A percentile compares a stretch with the other conserved stretches of the same genome.
phyloP scores from a whole-genome alignment of 2,113 vertebrate species.

The Cyprinus carpio region DNA sequence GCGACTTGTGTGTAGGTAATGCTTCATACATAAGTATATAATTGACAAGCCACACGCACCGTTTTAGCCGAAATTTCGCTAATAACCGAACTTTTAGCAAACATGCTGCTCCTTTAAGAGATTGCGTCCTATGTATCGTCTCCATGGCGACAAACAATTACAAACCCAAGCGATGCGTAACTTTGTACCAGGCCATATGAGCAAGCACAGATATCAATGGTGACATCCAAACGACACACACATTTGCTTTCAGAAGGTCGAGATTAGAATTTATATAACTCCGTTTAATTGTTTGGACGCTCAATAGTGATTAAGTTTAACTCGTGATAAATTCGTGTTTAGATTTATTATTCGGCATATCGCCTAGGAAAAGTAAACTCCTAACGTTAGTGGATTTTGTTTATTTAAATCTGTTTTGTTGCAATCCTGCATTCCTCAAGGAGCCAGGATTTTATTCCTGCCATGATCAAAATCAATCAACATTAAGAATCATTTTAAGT shows the following conservation, averaged over 20 bases:
- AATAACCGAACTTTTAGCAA: neutral
- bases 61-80: neutral
- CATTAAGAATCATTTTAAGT: neutral
- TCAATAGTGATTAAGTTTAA: neutral
- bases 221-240: neutral
- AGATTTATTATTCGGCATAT: neutral
- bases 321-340: neutral
- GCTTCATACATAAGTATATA: neutral
- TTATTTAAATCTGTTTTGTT: neutral
- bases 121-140: slow-evolving; percentile 54
- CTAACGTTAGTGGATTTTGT: neutral
- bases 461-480: neutral
- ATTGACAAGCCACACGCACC: neutral
- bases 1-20: neutral
- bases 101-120: slow-evolving; percentile 73
- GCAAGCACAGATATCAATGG: neutral
- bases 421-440: neutral
- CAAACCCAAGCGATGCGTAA: slow-evolving; percentile 57
- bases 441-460: slow-evolving; percentile 1
- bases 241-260: neutral
- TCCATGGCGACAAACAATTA: slow-evolving; percentile 67
- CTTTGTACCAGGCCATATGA: neutral
- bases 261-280: neutral
- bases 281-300: neutral
- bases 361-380: neutral